A percentile compares a stretch with the other conserved stretches of the same genome.
These are phyloP conservation scores for Uria lomvia DNA, from an alignment of 2,113 vertebrate species.

Conservation along the genomic window DNA sequence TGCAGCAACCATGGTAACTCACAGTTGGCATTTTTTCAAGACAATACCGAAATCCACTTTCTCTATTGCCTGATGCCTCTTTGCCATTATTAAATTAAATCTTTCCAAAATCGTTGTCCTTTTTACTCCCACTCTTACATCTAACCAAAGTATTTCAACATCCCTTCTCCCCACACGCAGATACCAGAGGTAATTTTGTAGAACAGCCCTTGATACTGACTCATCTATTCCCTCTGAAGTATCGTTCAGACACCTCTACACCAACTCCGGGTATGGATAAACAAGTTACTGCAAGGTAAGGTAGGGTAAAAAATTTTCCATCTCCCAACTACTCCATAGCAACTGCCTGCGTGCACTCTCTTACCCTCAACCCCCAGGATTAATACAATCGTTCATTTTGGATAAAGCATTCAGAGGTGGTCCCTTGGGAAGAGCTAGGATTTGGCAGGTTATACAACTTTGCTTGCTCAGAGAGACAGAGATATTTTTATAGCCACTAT, in stretches of 20 bases:
- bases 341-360: neutral
- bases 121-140: neutral
- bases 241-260: neutral
- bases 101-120: neutral
- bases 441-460: neutral
- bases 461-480: neutral
- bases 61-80: neutral
- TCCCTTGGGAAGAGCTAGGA: neutral
- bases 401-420: neutral
- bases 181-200: neutral
- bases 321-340: neutral
- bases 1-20: conserved; percentile 29
- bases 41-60: neutral
- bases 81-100: neutral
- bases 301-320: neutral
- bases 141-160: neutral
- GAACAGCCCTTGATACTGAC: neutral
- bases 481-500: neutral
- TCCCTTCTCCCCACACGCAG: neutral
- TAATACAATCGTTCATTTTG: neutral
- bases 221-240: neutral
- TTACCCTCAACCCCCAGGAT: neutral
- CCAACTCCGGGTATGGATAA: neutral
- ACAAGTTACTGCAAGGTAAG: neutral
- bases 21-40: neutral